Evolutionary conservation across 2,113 vertebrate genomes (phyloP).

Genomic region (Eublepharis macularius): DNA sequence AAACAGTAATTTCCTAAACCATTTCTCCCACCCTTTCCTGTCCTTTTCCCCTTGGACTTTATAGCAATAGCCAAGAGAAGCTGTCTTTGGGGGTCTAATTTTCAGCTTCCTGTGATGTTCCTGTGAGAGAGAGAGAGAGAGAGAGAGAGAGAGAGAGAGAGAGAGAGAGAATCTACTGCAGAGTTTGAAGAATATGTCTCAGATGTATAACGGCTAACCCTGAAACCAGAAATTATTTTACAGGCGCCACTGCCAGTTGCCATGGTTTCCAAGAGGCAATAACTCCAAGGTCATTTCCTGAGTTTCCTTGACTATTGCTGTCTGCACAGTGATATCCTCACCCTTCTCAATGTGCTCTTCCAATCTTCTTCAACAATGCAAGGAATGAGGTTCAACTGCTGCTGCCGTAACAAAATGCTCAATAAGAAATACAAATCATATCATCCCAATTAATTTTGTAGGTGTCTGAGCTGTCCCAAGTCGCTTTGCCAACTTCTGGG

Average conservation of each 20-base stretch:
- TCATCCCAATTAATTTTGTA: too few relatives aligned
- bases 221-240: slow-evolving; percentile 61
- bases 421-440: slow-evolving; percentile 2
- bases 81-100: neutral
- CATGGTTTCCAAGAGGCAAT: slow-evolving; percentile 66
- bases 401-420: neutral
- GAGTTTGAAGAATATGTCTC: slow-evolving; percentile 31
- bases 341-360: neutral
- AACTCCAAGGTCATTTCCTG: slow-evolving; percentile 63
- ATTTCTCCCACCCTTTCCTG: neutral
- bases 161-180: slow-evolving; percentile 19
- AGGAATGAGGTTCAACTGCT: neutral
- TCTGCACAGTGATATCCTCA: neutral
- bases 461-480: neutral
- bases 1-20: neutral
- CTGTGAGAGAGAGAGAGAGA: neutral
- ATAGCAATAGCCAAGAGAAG: neutral
- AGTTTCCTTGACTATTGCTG: slow-evolving; percentile 28
- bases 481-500: neutral
- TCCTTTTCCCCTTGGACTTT: neutral
- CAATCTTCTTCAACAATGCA: neutral
- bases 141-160: neutral
- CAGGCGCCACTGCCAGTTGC: slow-evolving; percentile 59
- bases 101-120: neutral
- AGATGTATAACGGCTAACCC: slow-evolving; percentile 51